phyloP scores from a whole-genome alignment of 2,888 invertebrate genomes.

The Cantharis rufa region DNA sequence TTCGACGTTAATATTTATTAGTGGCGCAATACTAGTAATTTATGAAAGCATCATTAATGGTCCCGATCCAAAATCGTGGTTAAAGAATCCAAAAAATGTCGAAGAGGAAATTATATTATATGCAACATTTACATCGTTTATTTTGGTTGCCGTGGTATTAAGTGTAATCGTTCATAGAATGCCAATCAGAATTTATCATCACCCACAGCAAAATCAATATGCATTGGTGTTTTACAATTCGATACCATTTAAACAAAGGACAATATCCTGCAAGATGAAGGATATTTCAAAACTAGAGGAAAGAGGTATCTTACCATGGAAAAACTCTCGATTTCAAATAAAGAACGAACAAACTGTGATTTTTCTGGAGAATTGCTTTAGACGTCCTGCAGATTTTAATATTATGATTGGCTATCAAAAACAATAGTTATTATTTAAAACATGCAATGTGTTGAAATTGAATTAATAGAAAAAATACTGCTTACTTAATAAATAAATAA shows the following conservation, averaged over 20 bases:
- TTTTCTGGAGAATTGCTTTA: slow-evolving; percentile 48
- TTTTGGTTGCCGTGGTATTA: slow-evolving; percentile 37
- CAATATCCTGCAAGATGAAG: slow-evolving; percentile 36
- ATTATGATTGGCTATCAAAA: slow-evolving; percentile 50
- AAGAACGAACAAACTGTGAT: slow-evolving; percentile 39
- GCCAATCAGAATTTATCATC: slow-evolving; percentile 51
- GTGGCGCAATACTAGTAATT: slow-evolving; percentile 30
- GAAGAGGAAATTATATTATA: slow-evolving; percentile 36
- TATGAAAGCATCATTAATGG: background rate
- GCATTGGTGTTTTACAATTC: slow-evolving; percentile 42
- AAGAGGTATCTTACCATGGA: slow-evolving; percentile 44
- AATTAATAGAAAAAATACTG: background rate
- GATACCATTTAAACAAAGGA: slow-evolving; percentile 39
- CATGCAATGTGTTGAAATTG: background rate
- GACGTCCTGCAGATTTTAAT: slow-evolving; percentile 50
- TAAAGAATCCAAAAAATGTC: slow-evolving; percentile 23
- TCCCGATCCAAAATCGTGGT: background rate
- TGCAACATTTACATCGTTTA: slow-evolving; percentile 34
- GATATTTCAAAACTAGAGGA: slow-evolving; percentile 40
- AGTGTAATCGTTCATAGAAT: slow-evolving; percentile 37
- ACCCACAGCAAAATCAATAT: slow-evolving; percentile 43
- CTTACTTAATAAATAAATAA: background rate
- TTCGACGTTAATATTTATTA: slow-evolving; percentile 33
- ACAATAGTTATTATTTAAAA: slow-evolving; percentile 12
- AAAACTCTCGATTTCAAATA: slow-evolving; percentile 40